These are phyloP conservation scores for Stictonetta naevosa DNA, from an alignment of 2,113 vertebrate species.

Conservation along the genomic window DNA sequence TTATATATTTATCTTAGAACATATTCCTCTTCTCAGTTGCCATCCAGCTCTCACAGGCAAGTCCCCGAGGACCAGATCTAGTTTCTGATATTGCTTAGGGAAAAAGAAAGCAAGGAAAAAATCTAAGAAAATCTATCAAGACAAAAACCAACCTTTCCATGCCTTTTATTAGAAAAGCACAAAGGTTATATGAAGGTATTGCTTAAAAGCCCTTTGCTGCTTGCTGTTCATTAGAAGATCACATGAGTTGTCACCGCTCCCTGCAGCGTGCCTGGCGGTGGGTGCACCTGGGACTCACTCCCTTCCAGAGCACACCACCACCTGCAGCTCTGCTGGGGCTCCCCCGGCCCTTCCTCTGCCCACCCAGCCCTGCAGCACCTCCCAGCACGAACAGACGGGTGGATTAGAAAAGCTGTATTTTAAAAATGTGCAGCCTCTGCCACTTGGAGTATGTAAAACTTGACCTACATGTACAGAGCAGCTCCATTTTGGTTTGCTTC, in stretches of 20 bases:
- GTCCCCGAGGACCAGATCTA: background rate
- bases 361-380: background rate
- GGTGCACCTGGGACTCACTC: accelerated
- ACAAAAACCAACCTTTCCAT: background rate
- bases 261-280: too few species aligned
- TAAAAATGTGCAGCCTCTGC: background rate
- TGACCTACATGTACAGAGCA: background rate
- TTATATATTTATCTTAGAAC: background rate
- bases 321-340: background rate
- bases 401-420: too few species aligned
- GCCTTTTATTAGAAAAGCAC: background rate
- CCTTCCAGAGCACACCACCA: background rate
- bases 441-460: background rate
- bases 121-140: background rate
- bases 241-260: background rate
- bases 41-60: background rate
- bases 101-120: background rate
- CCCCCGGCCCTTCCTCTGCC: background rate
- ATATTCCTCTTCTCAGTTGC: background rate
- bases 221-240: background rate
- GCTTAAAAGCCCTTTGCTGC: background rate
- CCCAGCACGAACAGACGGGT: background rate
- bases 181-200: background rate
- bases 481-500: background rate
- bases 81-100: background rate